Percentiles rank a stretch among this genome's conserved stretches.
These are phyloP conservation scores for Anser cygnoides DNA, from an alignment of 2,113 vertebrate genomes.

Conservation along the genomic window DNA sequence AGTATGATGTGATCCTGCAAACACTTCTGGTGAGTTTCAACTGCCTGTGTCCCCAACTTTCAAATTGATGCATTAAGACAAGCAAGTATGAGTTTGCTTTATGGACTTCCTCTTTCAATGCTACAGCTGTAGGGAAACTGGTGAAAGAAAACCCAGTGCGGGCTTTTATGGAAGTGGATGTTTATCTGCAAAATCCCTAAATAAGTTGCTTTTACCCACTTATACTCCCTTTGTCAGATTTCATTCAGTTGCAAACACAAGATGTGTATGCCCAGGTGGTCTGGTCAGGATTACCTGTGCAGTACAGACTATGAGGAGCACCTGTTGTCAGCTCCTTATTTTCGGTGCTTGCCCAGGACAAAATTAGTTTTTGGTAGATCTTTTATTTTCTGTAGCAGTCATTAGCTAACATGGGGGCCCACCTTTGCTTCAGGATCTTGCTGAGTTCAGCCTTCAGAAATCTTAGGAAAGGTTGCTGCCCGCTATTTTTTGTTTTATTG, in stretches of 20 bases:
- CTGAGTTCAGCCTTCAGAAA: background rate
- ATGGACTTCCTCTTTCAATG: background rate
- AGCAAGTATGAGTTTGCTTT: background rate
- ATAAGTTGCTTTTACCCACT: background rate
- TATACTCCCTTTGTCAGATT: background rate
- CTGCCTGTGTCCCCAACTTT: background rate
- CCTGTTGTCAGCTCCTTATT: background rate
- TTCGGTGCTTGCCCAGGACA: background rate
- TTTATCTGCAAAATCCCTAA: background rate
- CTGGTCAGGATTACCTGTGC: background rate
- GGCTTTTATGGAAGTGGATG: background rate
- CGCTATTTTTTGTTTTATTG: background rate
- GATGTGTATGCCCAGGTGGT: background rate
- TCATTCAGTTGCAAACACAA: background rate
- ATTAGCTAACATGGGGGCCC: background rate
- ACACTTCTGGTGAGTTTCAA: background rate
- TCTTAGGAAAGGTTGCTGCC: background rate
- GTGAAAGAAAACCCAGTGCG: background rate
- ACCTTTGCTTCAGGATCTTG: background rate
- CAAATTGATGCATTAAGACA: background rate
- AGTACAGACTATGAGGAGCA: background rate
- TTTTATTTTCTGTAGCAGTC: background rate
- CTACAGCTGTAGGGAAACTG: background rate
- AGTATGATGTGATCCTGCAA: background rate
- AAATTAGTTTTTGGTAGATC: background rate